Percentiles rank a stretch among this genome's conserved stretches.
phyloP scores from a whole-genome alignment of 2,113 vertebrate genomes.

The Saguinus imperator region DNA sequence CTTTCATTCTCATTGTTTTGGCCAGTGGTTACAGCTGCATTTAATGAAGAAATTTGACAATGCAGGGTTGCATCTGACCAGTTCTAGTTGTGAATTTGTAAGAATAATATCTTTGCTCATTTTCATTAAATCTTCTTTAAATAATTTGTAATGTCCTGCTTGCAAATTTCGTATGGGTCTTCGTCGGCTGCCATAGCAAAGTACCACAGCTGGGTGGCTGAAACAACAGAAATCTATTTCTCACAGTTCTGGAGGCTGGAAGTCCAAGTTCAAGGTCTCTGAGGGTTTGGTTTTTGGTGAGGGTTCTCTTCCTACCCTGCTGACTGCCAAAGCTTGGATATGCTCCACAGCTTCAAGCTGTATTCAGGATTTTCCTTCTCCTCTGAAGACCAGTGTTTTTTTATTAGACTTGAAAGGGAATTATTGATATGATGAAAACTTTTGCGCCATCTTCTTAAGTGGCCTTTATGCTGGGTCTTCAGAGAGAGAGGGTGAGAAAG shows the following conservation, averaged over 20 bases:
- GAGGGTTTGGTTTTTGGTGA: background rate
- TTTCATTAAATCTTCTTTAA: constrained; percentile 44
- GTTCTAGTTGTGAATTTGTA: background rate
- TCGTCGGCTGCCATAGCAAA: background rate
- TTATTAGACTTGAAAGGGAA: background rate
- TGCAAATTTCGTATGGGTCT: background rate
- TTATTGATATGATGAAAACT: background rate
- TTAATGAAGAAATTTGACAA: constrained; percentile 38
- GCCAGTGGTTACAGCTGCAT: background rate
- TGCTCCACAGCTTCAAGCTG: background rate
- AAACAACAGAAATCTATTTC: background rate
- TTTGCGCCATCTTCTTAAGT: background rate
- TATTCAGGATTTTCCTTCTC: background rate
- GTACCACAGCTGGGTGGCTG: background rate
- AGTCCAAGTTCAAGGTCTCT: background rate
- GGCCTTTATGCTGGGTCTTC: background rate
- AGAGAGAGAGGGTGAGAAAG: background rate
- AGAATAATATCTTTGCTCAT: background rate
- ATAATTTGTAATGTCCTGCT: background rate
- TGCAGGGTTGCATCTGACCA: background rate
- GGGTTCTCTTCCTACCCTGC: background rate
- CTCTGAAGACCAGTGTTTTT: background rate
- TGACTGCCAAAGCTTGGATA: background rate
- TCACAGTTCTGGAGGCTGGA: background rate
- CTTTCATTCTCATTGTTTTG: constrained; percentile 25